Evolutionary conservation across 2,113 vertebrate species (phyloP).

Genomic region (Pachycephala philippinensis): DNA sequence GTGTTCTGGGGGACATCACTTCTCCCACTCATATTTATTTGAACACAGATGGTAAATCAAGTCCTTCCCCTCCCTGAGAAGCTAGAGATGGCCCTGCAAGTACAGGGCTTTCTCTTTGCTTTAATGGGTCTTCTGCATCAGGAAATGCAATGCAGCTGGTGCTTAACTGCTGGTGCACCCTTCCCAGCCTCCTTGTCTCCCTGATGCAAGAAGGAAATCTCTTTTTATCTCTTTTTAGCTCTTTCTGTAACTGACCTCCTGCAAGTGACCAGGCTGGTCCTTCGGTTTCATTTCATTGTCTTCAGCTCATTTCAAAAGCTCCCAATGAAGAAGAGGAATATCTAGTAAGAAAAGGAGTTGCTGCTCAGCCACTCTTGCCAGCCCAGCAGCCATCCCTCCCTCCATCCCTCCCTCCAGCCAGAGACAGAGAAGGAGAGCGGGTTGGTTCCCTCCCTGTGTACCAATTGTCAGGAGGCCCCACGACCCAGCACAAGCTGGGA

Average conservation of each 20-base stretch:
- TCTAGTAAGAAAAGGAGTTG: background rate
- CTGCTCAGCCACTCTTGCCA: background rate
- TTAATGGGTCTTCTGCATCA: fast-evolving
- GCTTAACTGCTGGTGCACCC: background rate
- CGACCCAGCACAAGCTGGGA: background rate
- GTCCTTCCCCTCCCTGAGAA: background rate
- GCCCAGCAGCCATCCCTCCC: background rate
- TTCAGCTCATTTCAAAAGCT: background rate
- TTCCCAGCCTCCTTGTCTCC: background rate
- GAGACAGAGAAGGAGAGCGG: background rate
- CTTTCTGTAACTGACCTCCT: background rate
- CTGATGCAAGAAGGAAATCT: background rate
- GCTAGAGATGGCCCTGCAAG: background rate
- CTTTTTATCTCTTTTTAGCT: background rate
- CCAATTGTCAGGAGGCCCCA: background rate
- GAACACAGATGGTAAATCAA: background rate
- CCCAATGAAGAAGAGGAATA: background rate
- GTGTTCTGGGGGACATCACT: background rate
- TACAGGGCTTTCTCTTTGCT: background rate
- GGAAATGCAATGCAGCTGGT: background rate
- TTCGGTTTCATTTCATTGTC: background rate
- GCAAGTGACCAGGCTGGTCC: background rate
- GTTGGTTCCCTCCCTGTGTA: background rate
- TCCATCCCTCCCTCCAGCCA: background rate
- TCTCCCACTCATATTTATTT: background rate